Base-by-base conservation (phyloP, 2,797 vertebrate species). In the Chaunax sp. region DNA sequence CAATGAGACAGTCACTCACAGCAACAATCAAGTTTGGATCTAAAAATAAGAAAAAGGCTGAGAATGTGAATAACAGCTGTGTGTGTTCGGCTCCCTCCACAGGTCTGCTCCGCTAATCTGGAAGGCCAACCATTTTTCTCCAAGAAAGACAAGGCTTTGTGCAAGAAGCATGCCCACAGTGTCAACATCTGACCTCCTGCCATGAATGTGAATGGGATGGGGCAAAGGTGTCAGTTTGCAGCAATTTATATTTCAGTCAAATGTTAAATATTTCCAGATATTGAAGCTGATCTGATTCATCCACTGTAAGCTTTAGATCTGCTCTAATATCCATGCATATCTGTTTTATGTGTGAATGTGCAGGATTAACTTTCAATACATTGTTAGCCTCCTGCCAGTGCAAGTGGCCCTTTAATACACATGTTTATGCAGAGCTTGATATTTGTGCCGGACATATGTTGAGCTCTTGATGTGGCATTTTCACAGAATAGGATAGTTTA, bases 91-190 rank as follows among this genome's bases (percentile, higher is more conserved):
- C 16, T 88, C n/a, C 69, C 76, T 51, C 77, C 28, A 16, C 57
- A 99, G 98, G 95, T 99, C 16, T 99, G 98, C 87, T 96, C 88
- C 66, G 90, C 92, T 52, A 96, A 90, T 90, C 94, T 99, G 92
- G 96, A 98, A 86, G 96, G 98, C 45, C 98, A 98, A 82, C 83
- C 95, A 0, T 99, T 98, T 92, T 99, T 97, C 94, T 98, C 96
- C 82, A 99, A 98, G 90, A 99, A 98, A 80, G 96, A 98, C 90
- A 99, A 98, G 80, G 95, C 97, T 1, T 85, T 99, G 74, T 99
- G 98, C 94, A 99, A 99, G 95, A 99, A 99, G 80, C 98, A 99
- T 0, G 97, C 97, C 68, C 95, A 99, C 88, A 93, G 94, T 19
- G 77, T 98, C 84, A 96, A 97, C 89, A 91, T 98, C 89, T 99